These are phyloP conservation scores for Willowsia nigromaculata DNA, from an alignment of 2,888 invertebrate genomes.

Conservation along the genomic window DNA sequence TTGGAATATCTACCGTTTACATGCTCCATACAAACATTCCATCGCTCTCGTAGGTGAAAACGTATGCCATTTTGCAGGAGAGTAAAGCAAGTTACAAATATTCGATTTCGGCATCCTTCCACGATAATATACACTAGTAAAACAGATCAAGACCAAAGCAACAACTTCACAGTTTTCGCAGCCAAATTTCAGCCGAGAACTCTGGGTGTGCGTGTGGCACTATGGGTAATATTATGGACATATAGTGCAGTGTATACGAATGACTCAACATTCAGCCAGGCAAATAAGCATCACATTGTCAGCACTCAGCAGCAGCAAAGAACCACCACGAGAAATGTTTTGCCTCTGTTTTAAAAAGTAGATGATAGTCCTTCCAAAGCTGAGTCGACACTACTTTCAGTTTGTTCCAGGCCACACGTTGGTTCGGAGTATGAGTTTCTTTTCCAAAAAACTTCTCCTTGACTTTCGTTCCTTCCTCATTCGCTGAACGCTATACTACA, in stretches of 20 bases:
- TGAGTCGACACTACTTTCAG: slow-evolving; percentile 28
- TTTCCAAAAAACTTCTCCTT: not conserved
- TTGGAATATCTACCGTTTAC: not conserved
- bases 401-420: slow-evolving; percentile 60
- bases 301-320: not conserved
- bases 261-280: not conserved
- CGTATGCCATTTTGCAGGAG: not conserved
- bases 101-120: not conserved
- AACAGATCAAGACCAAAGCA: not conserved
- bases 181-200: not conserved
- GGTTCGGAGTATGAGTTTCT: slow-evolving; percentile 45
- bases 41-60: not conserved
- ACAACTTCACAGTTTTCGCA: not conserved
- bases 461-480: not conserved
- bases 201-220: not conserved
- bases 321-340: not conserved
- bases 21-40: not conserved
- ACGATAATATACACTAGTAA: not conserved
- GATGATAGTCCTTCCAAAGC: slow-evolving; percentile 54
- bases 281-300: not conserved
- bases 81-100: not conserved
- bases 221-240: not conserved
- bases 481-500: no score
- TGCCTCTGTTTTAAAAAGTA: slow-evolving; percentile 26
- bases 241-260: not conserved